Conservation (phyloP, 37 sponge, comb jelly and placozoan species). For the Haliclona indistincta region DNA sequence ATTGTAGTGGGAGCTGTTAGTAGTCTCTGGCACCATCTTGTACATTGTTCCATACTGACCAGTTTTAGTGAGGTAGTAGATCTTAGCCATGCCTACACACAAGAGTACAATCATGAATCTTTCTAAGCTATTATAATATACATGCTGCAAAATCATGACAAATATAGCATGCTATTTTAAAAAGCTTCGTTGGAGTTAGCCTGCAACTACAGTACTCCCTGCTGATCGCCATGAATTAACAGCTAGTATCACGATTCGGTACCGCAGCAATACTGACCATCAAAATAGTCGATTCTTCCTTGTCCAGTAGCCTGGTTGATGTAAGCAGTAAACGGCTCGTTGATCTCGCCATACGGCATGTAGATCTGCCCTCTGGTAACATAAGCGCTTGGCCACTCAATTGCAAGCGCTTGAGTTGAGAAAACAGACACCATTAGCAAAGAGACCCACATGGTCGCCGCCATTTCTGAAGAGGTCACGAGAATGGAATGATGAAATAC, state of each 20-base stretch:
- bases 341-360: conserved; percentile 84
- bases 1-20: conserved; percentile 46
- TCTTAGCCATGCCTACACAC: conserved; percentile 35
- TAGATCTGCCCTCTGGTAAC: conserved; percentile 50
- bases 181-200: too few species aligned
- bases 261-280: too few species aligned
- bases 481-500: too few species aligned
- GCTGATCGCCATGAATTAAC: too few species aligned
- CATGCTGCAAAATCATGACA: too few species aligned
- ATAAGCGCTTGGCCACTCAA: conserved; percentile 63
- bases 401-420: not conserved
- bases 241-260: too few species aligned
- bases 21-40: conserved; percentile 83
- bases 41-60: conserved; percentile 61
- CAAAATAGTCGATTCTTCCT: conserved; percentile 78
- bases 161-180: too few species aligned
- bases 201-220: too few species aligned
- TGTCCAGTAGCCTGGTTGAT: conserved; percentile 52
- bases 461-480: too few species aligned
- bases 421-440: too few species aligned
- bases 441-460: too few species aligned
- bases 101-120: not conserved
- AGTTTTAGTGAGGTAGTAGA: conserved; percentile 34
- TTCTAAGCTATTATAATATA: not conserved
- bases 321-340: conserved; percentile 85